A percentile compares a stretch with the other conserved stretches of the same genome.
These are phyloP conservation scores for Pedionomus torquatus DNA, from an alignment of 2,113 vertebrate genomes.

Conservation along the genomic window DNA sequence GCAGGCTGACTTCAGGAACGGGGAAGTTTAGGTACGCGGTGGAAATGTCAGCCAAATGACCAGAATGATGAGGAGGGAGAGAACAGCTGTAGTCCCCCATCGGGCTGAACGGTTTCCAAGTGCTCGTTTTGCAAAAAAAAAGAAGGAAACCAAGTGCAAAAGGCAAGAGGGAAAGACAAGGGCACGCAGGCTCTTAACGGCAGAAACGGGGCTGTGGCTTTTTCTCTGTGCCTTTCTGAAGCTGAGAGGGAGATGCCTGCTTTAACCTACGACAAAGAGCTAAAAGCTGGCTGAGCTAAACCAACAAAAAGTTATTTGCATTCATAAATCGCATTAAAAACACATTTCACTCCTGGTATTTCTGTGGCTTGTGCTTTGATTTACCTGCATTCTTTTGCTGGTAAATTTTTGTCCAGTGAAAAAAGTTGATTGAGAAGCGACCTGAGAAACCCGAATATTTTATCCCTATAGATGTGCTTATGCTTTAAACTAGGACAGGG, in stretches of 20 bases:
- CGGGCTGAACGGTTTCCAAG: not conserved
- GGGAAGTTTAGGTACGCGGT: not conserved
- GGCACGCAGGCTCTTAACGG: not conserved
- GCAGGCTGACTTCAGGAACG: not conserved
- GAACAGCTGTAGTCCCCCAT: not conserved
- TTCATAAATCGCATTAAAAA: not conserved
- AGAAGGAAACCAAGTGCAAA: not conserved
- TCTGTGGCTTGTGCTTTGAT: not conserved
- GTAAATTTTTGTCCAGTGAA: not conserved
- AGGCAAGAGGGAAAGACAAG: not conserved
- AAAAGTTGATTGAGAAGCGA: not conserved
- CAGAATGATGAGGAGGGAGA: not conserved
- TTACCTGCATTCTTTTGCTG: not conserved
- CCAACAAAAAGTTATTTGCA: not conserved
- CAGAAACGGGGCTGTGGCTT: fast-evolving
- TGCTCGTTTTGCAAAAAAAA: not conserved
- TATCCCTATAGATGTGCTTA: not conserved
- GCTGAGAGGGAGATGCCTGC: not conserved
- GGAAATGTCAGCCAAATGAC: conserved; percentile 19
- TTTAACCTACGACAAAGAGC: not conserved
- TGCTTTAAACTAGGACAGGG: not conserved
- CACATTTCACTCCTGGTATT: not conserved
- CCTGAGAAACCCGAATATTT: not conserved
- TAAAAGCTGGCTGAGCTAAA: not conserved
- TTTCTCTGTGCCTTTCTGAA: not conserved